phyloP scores from a whole-genome alignment of 2,113 vertebrate genomes.

The Camelus bactrianus region DNA sequence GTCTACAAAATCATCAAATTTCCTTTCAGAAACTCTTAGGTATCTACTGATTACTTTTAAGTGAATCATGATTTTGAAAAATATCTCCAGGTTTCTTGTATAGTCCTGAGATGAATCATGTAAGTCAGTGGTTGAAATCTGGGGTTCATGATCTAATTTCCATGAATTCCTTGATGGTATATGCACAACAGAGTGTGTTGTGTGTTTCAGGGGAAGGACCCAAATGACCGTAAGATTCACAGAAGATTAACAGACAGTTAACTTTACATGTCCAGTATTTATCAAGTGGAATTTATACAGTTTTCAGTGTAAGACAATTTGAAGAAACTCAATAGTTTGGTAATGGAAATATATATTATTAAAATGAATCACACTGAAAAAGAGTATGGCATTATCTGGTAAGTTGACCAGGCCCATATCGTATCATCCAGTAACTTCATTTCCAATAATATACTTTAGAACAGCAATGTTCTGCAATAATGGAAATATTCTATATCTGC shows the following conservation, averaged over 20 bases:
- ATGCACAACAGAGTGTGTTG: not conserved
- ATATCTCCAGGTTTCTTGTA: not conserved
- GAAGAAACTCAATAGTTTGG: not conserved
- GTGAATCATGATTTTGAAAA: constrained; percentile 45
- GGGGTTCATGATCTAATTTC: not conserved
- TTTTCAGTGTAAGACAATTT: not conserved
- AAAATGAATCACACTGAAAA: not conserved
- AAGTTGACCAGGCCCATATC: not conserved
- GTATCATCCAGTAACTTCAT: not conserved
- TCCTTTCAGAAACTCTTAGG: constrained; percentile 4
- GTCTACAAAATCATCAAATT: not conserved
- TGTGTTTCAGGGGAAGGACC: not conserved
- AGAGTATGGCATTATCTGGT: not conserved
- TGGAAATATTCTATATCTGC: not conserved
- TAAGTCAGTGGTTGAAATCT: not conserved
- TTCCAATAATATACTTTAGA: not conserved
- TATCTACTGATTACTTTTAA: not conserved
- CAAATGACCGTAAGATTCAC: not conserved
- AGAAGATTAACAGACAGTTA: not conserved
- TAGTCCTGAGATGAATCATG: not conserved
- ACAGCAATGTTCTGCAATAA: not conserved
- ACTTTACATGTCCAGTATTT: not conserved
- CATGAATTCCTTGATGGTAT: not conserved
- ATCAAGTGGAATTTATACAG: not conserved
- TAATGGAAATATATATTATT: not conserved